Percentiles rank a stretch among this genome's conserved stretches.
phyloP scores from a whole-genome alignment of 2,113 vertebrate species.

The Platichthys stellatus region DNA sequence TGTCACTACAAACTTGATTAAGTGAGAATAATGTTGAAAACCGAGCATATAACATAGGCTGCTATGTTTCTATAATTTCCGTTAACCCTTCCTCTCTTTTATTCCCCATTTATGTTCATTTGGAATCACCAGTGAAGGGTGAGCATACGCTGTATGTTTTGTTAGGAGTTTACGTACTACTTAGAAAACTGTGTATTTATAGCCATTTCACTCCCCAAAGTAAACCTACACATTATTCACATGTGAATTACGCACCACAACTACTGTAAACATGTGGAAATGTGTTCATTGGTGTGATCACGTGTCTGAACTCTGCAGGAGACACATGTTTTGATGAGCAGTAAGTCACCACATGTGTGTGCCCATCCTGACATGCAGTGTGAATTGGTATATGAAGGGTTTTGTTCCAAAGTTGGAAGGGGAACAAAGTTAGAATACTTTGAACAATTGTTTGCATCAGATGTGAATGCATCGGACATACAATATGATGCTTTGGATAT shows the following conservation, averaged over 20 bases:
- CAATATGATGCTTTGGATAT: conserved; percentile 36
- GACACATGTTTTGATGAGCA: conserved; percentile 36
- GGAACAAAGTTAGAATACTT: neutral
- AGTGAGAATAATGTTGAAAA: conserved; percentile 21
- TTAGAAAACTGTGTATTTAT: conserved; percentile 35
- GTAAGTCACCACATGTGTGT: conserved; percentile 42
- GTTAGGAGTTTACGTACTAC: conserved; percentile 20
- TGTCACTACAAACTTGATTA: neutral
- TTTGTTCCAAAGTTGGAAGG: conserved; percentile 20
- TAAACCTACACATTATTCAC: conserved; percentile 42
- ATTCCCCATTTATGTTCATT: conserved; percentile 65
- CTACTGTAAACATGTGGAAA: conserved; percentile 26
- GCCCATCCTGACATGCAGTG: conserved; percentile 42
- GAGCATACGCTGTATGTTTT: conserved; percentile 69
- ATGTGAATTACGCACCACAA: conserved; percentile 28
- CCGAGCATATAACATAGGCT: neutral
- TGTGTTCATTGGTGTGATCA: conserved; percentile 50
- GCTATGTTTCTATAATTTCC: conserved; percentile 41
- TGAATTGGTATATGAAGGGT: conserved; percentile 56
- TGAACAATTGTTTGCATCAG: neutral
- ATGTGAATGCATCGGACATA: neutral
- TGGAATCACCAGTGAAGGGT: conserved; percentile 84
- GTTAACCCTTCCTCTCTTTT: conserved; percentile 71
- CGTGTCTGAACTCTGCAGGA: conserved; percentile 36
- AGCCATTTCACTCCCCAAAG: conserved; percentile 1